Percentiles rank a stretch among this genome's conserved stretches.
Evolutionary conservation across 2,113 vertebrate species (phyloP).

Genomic region (Syngnathoides biaculeatus): DNA sequence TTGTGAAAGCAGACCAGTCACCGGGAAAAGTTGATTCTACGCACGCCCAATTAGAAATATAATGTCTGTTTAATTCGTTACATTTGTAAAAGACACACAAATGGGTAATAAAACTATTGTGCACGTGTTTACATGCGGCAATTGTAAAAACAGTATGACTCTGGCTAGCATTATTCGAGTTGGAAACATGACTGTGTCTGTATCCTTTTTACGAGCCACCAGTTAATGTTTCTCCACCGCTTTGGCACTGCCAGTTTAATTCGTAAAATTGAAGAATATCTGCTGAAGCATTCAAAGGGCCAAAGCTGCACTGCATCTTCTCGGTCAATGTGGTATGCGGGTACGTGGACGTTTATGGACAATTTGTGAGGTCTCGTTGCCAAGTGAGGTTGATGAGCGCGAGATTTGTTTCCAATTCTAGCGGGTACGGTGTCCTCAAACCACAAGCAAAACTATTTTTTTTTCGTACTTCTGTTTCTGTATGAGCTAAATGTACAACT

Average conservation of each 20-base stretch:
- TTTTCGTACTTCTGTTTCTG: conserved; percentile 5
- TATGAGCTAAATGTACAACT: conserved; percentile 1
- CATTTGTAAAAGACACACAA: conserved; percentile 29
- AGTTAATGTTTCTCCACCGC: conserved; percentile 22
- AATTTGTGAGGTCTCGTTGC: not conserved
- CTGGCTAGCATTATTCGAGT: conserved; percentile 11
- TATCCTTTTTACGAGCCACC: conserved; percentile 50
- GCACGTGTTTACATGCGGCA: conserved; percentile 43
- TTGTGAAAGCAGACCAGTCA: conserved; percentile 22
- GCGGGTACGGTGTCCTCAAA: not conserved
- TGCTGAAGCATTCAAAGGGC: conserved; percentile 39
- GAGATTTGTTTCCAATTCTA: not conserved
- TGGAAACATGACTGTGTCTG: conserved; percentile 46
- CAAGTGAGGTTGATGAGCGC: not conserved
- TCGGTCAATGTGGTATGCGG: not conserved
- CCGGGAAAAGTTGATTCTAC: not conserved
- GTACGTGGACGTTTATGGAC: not conserved
- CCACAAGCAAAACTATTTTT: conserved; percentile 6
- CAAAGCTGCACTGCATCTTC: not conserved
- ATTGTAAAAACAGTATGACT: conserved; percentile 43
- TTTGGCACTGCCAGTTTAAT: too few relatives aligned
- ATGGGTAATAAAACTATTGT: conserved; percentile 12
- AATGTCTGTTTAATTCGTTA: conserved; percentile 12
- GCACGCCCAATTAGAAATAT: not conserved
- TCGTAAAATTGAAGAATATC: too few relatives aligned